These are phyloP conservation scores for Drosophila trapezifrons DNA, from an alignment of 1,140 invertebrate species.

Conservation along the genomic window DNA sequence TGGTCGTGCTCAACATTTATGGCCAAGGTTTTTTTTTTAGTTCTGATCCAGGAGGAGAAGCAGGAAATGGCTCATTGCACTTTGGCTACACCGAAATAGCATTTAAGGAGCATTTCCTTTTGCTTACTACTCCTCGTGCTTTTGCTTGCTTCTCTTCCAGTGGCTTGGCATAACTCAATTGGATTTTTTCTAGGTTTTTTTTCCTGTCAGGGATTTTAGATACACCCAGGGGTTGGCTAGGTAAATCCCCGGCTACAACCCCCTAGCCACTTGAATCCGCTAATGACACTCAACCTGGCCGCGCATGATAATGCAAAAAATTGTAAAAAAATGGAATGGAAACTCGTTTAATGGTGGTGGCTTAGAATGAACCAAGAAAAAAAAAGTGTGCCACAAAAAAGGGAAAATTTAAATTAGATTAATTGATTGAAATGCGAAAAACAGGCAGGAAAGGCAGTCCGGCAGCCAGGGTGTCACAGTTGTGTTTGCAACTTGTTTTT, in stretches of 20 bases:
- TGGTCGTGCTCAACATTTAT: slow-evolving; percentile 80
- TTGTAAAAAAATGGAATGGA: slow-evolving; percentile 18
- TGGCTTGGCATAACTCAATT: slow-evolving; percentile 67
- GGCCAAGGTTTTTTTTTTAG: slow-evolving; percentile 60
- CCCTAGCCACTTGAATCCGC: slow-evolving; percentile 46
- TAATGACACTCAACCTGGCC: slow-evolving; percentile 68
- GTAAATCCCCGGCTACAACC: slow-evolving; percentile 39
- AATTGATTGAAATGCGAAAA: slow-evolving; percentile 81
- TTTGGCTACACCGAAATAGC: slow-evolving; percentile 79
- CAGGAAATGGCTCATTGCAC: slow-evolving; percentile 81
- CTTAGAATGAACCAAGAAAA: slow-evolving; percentile 31
- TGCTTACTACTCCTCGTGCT: background rate
- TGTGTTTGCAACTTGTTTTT: slow-evolving; percentile 62
- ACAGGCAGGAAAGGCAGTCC: too few species aligned
- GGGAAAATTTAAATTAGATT: slow-evolving; percentile 83
- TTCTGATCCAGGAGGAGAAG: slow-evolving; percentile 19
- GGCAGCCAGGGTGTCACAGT: slow-evolving; percentile 57
- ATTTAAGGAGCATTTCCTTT: slow-evolving; percentile 79
- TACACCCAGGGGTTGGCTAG: slow-evolving; percentile 32
- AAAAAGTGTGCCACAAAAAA: slow-evolving; percentile 57
- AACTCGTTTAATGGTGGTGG: slow-evolving; percentile 75
- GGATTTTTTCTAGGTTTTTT: slow-evolving; percentile 42
- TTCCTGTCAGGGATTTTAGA: slow-evolving; percentile 21
- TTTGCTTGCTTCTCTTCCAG: slow-evolving; percentile 50
- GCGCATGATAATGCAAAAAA: slow-evolving; percentile 70